Evolutionary conservation across 30 jellyfish, hydroid and myxozoan genomes (phyloP).

Genomic region (Turritopsis rubra): DNA sequence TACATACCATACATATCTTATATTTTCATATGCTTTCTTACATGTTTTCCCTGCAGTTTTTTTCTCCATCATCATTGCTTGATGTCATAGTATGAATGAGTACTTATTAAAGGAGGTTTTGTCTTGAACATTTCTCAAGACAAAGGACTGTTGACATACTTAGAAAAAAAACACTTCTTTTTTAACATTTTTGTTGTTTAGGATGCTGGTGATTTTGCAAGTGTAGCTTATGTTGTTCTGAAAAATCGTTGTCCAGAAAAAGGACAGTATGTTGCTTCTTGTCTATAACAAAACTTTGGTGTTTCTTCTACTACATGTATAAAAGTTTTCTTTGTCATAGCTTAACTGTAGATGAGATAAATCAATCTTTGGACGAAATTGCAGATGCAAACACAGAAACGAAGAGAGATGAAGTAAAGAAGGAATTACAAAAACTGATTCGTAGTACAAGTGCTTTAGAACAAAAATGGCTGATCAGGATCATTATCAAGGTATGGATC

Average conservation of each 20-base stretch:
- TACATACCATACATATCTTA: too few relatives aligned
- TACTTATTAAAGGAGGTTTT: too few relatives aligned
- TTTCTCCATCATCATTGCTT: too few relatives aligned
- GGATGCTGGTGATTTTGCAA: constrained; percentile 98
- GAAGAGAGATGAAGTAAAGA: constrained; percentile 45
- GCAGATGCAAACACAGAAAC: constrained; percentile 87
- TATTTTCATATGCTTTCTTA: too few relatives aligned
- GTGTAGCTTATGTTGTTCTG: constrained; percentile 76
- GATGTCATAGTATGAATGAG: too few relatives aligned
- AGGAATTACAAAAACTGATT: constrained; percentile 53
- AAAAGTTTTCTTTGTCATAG: constrained; percentile 23
- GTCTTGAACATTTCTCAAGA: background rate
- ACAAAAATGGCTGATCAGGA: constrained; percentile 49
- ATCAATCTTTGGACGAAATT: constrained; percentile 60
- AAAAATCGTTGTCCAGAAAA: constrained; percentile 87
- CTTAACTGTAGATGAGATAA: constrained; percentile 54
- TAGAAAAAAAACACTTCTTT: too few relatives aligned
- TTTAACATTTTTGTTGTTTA: constrained; percentile 2
- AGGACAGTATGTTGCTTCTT: constrained; percentile 57
- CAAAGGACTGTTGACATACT: background rate
- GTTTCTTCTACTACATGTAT: background rate
- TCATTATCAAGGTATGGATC: constrained; percentile 37
- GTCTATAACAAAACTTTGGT: background rate
- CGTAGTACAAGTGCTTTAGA: constrained; percentile 77
- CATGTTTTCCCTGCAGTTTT: too few relatives aligned